These are phyloP conservation scores for rabbit (Oryctolagus cuniculus) DNA, from an alignment of 2,113 vertebrate species.

Conservation along the genomic window DNA sequence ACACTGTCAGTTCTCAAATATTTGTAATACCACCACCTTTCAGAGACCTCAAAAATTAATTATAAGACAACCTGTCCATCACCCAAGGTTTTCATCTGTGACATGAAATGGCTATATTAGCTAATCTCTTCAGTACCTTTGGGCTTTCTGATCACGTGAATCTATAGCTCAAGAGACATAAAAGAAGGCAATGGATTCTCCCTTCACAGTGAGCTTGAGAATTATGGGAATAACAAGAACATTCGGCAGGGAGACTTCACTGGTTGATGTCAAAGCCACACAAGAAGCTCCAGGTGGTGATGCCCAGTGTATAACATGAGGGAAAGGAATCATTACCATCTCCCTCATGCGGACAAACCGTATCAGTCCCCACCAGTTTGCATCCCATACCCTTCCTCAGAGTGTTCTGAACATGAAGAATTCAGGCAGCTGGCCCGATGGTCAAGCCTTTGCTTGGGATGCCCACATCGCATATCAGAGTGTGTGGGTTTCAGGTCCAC, in stretches of 20 bases:
- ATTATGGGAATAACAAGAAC: not conserved
- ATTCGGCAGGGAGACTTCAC: not conserved
- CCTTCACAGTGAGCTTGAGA: constrained; percentile 4
- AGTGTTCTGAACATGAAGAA: not conserved
- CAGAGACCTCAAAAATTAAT: constrained; percentile 69
- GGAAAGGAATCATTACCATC: not conserved
- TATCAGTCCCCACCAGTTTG: not conserved
- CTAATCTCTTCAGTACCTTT: not conserved
- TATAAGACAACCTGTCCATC: constrained; percentile 62
- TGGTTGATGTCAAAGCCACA: not conserved
- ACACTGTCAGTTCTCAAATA: constrained; percentile 62
- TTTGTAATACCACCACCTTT: constrained; percentile 57
- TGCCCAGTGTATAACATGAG: not conserved
- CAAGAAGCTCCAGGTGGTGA: not conserved
- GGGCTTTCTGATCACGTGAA: constrained; percentile 38
- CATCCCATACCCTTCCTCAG: not conserved
- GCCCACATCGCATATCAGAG: too few species aligned
- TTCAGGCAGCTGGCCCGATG: too few species aligned
- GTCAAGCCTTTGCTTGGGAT: too few species aligned
- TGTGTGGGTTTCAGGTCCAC: too few species aligned
- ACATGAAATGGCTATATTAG: constrained; percentile 8
- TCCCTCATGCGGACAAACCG: not conserved
- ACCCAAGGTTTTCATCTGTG: constrained; percentile 45
- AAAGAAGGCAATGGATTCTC: constrained; percentile 24
- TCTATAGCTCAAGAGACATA: constrained; percentile 59